Conservation (phyloP, 37 sponge, comb jelly and placozoan genomes). For the Ianthella basta region DNA sequence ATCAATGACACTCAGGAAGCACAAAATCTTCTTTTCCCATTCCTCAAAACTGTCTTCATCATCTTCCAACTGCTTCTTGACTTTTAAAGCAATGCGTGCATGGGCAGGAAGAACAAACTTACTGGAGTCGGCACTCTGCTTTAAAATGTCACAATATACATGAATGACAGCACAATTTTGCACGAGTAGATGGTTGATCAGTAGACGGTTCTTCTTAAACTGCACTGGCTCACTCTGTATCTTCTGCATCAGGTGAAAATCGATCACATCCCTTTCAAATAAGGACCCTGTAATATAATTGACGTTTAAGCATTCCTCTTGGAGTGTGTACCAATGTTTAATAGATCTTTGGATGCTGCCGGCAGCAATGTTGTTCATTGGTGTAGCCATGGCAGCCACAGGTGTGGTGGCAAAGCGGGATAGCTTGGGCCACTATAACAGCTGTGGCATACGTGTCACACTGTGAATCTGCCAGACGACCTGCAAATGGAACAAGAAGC, state of each 20-base stretch:
- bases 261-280: not conserved
- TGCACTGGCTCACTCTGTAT: not conserved
- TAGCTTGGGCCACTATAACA: too few relatives aligned
- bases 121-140: not conserved
- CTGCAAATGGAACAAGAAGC: too few relatives aligned
- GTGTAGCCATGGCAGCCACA: not conserved
- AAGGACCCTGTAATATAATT: not conserved
- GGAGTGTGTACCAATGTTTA: not conserved
- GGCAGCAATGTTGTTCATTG: not conserved
- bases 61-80: not conserved
- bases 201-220: not conserved
- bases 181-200: not conserved
- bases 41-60: not conserved
- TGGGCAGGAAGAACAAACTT: too few relatives aligned
- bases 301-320: not conserved
- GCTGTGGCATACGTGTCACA: too few relatives aligned
- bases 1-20: too few relatives aligned
- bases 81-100: too few relatives aligned
- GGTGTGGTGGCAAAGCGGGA: not conserved
- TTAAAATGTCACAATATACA: conserved; percentile 1
- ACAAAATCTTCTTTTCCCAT: not conserved
- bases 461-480: too few relatives aligned
- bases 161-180: not conserved
- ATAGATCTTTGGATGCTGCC: not conserved
- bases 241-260: too few relatives aligned